Evolutionary conservation across 2,888 invertebrate species (phyloP), one percentile per base, ranked within the genome.

Genomic region (Drosophila meridionalis): DNA sequence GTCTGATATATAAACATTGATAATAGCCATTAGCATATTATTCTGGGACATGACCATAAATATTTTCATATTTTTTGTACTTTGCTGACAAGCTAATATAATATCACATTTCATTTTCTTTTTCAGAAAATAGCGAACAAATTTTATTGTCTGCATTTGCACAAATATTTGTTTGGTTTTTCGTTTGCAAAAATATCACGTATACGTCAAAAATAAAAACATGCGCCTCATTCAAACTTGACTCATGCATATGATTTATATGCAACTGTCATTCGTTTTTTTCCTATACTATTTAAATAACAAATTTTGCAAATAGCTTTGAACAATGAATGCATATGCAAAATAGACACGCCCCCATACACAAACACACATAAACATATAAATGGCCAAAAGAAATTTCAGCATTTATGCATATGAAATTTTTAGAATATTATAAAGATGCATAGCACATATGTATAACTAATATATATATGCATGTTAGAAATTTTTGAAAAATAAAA

Each of bases 361-460:
- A 50, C 20, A 74, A 0, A 20, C 30, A 8, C 26, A 20, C 57
- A 30, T 45, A 58, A 38, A 56, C 34, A 61, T 30, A 56, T 9
- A 66, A 62, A 62, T 70, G 40, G 59, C 58, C 6, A 30, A 72
- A 65, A 64, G 26, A 79, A 26, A 38, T 20, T 47, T 48, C 14
- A 47, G 30, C 72, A 68, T 85, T 78, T 83, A 69, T 69, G 68
- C 68, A 75, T 69, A 82, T 75, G 67, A 64, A 68, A 84, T 87
- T 82, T 76, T 80, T 60, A 72, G 77, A 89, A 89, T 89, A 89
- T 81, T 86, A 86, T 78, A 83, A 83, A 85, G 80, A 72, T 73
- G 73, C 74, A 76, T 56, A 69, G 80, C 28, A 32, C 53, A 69
- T 58, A 64, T 72, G 47, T 53, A 60, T 60, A 58, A 56, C 68